Base-by-base conservation (phyloP, 2,797 vertebrate genomes). In the Enoplosus armatus region DNA sequence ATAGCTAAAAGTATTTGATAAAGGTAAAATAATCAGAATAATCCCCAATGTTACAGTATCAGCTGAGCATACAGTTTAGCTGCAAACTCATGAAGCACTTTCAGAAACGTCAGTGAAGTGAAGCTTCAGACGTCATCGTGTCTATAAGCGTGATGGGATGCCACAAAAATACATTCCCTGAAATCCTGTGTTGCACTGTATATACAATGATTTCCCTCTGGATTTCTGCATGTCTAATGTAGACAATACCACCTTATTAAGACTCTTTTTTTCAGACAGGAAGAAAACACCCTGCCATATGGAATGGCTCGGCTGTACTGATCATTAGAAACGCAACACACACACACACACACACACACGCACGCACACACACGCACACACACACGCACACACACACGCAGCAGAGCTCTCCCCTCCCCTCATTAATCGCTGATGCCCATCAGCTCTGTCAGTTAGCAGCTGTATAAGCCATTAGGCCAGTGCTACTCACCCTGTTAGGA, bases 401-500 rank as follows among this genome's bases (percentile, higher is more conserved):
- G 47, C 56, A 62, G 53, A 75, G 62, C 67, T 72, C 48, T 73
- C 63, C 56, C 55, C 81, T 37, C 67, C 75, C 58, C 39, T 85
- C 77, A 82, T 85, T 90, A 90, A 91, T 91, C 60, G 35, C 74
- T 74, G 77, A 80, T 78, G 79, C 82, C 87, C 87, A 90, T 93
- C 86, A 81, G 82, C 80, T 77, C 85, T 84, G 86, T 87, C 87
- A 80, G 83, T 88, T 80, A 87, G 79, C 81, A 89, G 75, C 75
- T 82, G 64, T 74, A 87, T 56, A 63, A 90, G 82, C 85, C 89
- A 92, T 83, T 90, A 90, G 83, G 85, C 74, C 54, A 55, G 55
- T 35, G 62, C 72, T 88, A 93, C 97, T 96, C 95, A 98, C 98
- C 98, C 98, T 0, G 97, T 98, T 87, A 99, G 95, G 79, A 98